Evolutionary conservation across 2,113 vertebrate genomes (phyloP).

Genomic region (Paramormyrops kingsleyae): DNA sequence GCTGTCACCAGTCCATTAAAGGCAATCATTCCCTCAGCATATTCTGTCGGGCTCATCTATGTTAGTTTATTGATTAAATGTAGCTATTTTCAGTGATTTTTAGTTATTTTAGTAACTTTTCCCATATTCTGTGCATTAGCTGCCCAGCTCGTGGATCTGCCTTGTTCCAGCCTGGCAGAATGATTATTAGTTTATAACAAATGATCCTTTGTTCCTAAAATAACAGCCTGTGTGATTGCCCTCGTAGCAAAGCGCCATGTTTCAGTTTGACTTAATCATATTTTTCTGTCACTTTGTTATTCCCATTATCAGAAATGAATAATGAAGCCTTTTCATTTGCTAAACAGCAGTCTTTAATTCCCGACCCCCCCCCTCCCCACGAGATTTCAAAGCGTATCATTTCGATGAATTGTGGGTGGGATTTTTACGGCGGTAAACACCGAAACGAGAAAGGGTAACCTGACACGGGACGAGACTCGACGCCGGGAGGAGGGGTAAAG

Average conservation of each 20-base stretch:
- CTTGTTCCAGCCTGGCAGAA: not conserved
- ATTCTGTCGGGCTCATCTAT: not conserved
- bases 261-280: constrained; percentile 43
- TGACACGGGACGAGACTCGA: not conserved
- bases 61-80: constrained; percentile 12
- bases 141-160: not conserved
- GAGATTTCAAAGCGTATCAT: constrained; percentile 2
- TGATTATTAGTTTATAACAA: constrained; percentile 11
- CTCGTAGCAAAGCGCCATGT: constrained; percentile 26
- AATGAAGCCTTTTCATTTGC: constrained; percentile 18
- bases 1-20: not conserved
- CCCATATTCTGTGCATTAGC: not conserved
- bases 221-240: constrained; percentile 25
- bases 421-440: not conserved
- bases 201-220: constrained; percentile 16
- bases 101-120: not conserved
- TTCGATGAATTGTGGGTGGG: not conserved
- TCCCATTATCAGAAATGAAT: constrained; percentile 14
- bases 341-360: constrained; percentile 9
- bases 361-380: not conserved
- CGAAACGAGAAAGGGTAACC: not conserved
- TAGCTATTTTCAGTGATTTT: constrained; percentile 5
- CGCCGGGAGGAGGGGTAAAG: not conserved
- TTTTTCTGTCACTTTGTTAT: constrained; percentile 20
- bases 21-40: not conserved